phyloP scores from a whole-genome alignment of 2,888 invertebrate genomes.

The Lagria hirta region DNA sequence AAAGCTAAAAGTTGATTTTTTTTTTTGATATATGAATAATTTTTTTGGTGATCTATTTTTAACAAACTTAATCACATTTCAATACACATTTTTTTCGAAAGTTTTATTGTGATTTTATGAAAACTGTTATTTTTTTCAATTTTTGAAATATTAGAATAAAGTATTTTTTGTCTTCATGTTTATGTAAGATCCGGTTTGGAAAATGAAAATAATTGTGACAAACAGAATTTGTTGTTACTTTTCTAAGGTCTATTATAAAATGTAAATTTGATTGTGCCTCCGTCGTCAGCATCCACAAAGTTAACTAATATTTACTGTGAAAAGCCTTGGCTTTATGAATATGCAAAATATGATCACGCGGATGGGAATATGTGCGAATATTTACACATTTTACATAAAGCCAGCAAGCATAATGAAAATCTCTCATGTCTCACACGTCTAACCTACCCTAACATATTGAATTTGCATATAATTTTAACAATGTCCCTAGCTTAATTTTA shows the following conservation, averaged over 20 bases:
- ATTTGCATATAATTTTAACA: constrained; percentile 37
- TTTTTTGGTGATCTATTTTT: too few species aligned
- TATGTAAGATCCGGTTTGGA: too few species aligned
- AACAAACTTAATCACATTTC: too few species aligned
- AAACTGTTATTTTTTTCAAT: too few species aligned
- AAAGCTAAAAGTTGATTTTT: too few species aligned
- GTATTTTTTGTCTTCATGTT: too few species aligned
- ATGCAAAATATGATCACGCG: constrained; percentile 37
- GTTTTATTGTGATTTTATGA: too few species aligned
- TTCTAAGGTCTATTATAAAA: constrained; percentile 22
- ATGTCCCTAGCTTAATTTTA: constrained; percentile 35
- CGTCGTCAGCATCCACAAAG: constrained; percentile 16
- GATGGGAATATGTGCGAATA: constrained; percentile 40
- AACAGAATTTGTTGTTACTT: too few species aligned
- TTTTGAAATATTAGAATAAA: too few species aligned
- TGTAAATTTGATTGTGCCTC: constrained; percentile 19
- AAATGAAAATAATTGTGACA: too few species aligned
- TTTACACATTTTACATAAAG: constrained; percentile 44
- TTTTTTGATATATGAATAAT: too few species aligned
- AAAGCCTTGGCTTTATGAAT: constrained; percentile 33
- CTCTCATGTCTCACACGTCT: constrained; percentile 21
- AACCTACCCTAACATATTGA: constrained; percentile 30
- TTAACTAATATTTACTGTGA: constrained; percentile 35
- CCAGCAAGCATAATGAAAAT: constrained; percentile 22
- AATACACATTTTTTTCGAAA: too few species aligned